Evolutionary conservation across 1,140 invertebrate species (phyloP), one percentile per base, ranked within the genome.

Genomic region (Zaprionus davidi): DNA sequence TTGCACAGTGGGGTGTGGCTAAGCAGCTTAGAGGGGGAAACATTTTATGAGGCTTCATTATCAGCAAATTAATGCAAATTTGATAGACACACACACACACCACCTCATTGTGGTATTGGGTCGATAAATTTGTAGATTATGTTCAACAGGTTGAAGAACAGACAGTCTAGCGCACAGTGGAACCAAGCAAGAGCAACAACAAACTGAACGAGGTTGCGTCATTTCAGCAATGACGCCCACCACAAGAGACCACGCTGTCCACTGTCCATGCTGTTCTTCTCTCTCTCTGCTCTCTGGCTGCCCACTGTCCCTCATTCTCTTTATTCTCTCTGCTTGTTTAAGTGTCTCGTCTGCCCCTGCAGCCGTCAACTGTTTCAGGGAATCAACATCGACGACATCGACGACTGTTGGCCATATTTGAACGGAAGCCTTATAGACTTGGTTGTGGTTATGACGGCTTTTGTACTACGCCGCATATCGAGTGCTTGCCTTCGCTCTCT

Each of bases 391-490:
- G 22, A 60, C 59, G 41, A 44, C 46, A 31, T 58, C 58, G 59
- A 62, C 59, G 51, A 38, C 56, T 41, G 65, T 55, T n/a, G 49
- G 58, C 82, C 82, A 79, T 85, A 85, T 85, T 79, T 76, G 69
- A 71, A 60, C 66, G 82, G 79, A 86, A 86, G 76, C 80, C 82
- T 67, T 67, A 73, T 74, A 62, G 56, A 69, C 58, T 60, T 51
- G 57, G n/a, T 63, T 76, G 67, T 76, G 53, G 72, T 59, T 75
- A 64, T 68, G 34, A 68, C 59, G 59, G 68, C 74, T 66, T 71
- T 66, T 66, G 36, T 55, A 60, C 20, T 59, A 51, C 55, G 31
- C 66, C 56, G 66, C 64, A 13, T 22, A 17, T 46, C 66, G 56
- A 68, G 62, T 46, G 38, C 22, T 63, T 68, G 41, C 31, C 44